Base-by-base conservation (phyloP, 2,797 vertebrate species). In the Varecia variegata region DNA sequence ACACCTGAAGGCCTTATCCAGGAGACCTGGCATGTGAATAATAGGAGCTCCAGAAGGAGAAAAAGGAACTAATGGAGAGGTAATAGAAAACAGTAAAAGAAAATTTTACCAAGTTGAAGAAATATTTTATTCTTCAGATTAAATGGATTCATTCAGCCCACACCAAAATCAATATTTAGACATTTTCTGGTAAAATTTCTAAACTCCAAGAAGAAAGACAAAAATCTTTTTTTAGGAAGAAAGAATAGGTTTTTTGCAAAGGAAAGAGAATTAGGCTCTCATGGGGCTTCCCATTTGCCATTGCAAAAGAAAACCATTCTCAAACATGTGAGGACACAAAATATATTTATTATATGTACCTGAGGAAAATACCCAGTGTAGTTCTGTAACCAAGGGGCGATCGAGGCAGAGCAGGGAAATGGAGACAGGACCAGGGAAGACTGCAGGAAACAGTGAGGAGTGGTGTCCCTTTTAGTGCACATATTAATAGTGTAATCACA, bases 181-280 rank as follows among this genome's bases (percentile, higher is more conserved):
- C 8, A 35, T 67, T 74, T 82, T 67, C n/a, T 67, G 21, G 23
- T 67, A 70, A 58, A 79, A 52, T 83, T 65, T n/a, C 43, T 25
- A 30, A 82, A 79, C 82, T 88, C 62, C 0, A 35, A 83, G 88
- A 74, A 81, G 81, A 82, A 65, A 65, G 30, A 74, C 40, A 76
- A 86, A 73, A n/a, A 47, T 32, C 25, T 58, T 80, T 82, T 82
- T 70, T 2, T 67, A 43, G 27, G 54, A 54, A 87, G 65, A 74
- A 89, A 80, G 35, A 79, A 80, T 8, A 80, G 67, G 17, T 74
- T 86, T 50, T 84, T 23, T 23, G 21, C 27, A 85, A 58, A 90
- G 40, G 54, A 85, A 43, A 86, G 80, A 81, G 47, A 54, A 23
- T 58, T 23, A 38, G 68, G 56, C 15, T 87, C 3, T 77, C 32